Evolutionary conservation across 2,888 invertebrate species (phyloP).

Genomic region (Drosophila histrio): DNA sequence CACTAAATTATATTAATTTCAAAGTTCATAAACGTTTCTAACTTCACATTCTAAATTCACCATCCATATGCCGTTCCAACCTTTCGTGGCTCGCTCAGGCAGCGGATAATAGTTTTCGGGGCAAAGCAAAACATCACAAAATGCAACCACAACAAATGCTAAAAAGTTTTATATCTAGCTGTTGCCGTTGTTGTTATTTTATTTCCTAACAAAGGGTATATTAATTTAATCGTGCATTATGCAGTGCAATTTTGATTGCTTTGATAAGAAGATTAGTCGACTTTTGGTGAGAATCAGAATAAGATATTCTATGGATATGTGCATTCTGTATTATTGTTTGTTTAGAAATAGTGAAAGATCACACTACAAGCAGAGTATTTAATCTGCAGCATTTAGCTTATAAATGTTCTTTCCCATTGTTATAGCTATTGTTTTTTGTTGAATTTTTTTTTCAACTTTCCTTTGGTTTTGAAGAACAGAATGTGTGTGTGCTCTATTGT

Average conservation of each 20-base stretch:
- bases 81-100: not conserved
- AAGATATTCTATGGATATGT: no score
- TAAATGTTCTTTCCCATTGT: constrained; percentile 2
- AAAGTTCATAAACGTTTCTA: constrained; percentile 24
- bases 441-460: constrained; percentile 23
- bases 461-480: constrained; percentile 1
- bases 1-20: constrained; percentile 40
- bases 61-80: not conserved
- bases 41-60: not conserved
- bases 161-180: constrained; percentile 35
- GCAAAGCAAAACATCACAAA: constrained; percentile 34
- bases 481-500: not conserved
- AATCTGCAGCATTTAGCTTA: no score
- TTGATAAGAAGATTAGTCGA: no score
- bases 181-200: constrained; percentile 15
- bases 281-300: no score
- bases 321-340: no score
- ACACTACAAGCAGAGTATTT: not conserved
- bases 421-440: constrained; percentile 18
- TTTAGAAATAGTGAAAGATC: no score
- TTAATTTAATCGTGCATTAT: no score
- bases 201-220: not conserved
- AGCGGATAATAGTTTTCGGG: constrained; percentile 6
- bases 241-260: no score
- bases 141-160: constrained; percentile 54